Conservation (phyloP, 2,888 invertebrate species). For the Rotaria socialis region DNA sequence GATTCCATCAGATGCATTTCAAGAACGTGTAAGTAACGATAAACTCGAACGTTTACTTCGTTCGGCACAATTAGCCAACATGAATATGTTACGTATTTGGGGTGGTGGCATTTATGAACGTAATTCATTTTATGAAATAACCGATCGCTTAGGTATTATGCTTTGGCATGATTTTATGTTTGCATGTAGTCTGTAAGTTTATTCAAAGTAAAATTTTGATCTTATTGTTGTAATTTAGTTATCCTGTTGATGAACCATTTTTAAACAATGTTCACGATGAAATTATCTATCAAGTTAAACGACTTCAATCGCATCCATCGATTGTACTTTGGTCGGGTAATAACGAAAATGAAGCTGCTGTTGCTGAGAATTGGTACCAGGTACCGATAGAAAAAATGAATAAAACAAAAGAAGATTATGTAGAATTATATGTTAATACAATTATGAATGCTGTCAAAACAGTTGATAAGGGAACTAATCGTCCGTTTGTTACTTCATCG, state of each 20-base stretch:
- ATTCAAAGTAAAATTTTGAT: too few species aligned
- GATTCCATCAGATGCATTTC: constrained; percentile 80
- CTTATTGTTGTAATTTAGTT: constrained; percentile 60
- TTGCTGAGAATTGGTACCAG: constrained; percentile 72
- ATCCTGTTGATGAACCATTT: constrained; percentile 73
- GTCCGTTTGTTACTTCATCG: constrained; percentile 77
- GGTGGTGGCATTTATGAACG: constrained; percentile 73
- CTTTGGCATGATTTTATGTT: constrained; percentile 98
- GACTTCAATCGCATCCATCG: constrained; percentile 79
- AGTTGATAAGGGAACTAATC: constrained; percentile 56
- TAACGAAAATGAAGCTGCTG: constrained; percentile 89
- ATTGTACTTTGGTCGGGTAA: constrained; percentile 86
- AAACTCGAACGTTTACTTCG: constrained; percentile 64
- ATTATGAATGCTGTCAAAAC: constrained; percentile 67
- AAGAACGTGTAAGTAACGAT: constrained; percentile 68
- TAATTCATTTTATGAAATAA: constrained; percentile 76
- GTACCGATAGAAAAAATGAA: constrained; percentile 11
- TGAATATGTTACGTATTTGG: constrained; percentile 94
- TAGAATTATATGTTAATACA: constrained; percentile 75
- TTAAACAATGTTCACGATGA: constrained; percentile 72
- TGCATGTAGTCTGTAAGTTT: constrained; percentile 72
- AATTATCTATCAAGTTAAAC: constrained; percentile 64
- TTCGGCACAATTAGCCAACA: constrained; percentile 72
- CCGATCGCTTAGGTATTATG: constrained; percentile 81
- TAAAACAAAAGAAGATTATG: constrained; percentile 76